Conservation (phyloP, 2,888 invertebrate genomes). For the Leptopterna dolabrata region DNA sequence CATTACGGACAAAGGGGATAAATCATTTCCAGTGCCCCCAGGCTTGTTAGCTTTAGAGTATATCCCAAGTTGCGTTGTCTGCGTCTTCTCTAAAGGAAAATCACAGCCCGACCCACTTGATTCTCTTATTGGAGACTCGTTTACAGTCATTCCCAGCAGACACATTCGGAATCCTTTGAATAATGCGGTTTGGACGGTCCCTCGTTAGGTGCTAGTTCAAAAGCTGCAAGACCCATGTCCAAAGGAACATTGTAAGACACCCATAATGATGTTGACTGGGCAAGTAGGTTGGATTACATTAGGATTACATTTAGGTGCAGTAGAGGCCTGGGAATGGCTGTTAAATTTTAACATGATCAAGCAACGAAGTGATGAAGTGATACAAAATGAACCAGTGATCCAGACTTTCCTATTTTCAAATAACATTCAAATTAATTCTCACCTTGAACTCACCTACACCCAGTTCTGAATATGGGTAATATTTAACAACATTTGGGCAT, state of each 20-base stretch:
- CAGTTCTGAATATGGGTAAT: too few relatives aligned
- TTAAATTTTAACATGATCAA: background rate
- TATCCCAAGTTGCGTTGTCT: background rate
- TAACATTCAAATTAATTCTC: too few relatives aligned
- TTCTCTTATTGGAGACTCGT: background rate
- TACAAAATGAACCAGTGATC: too few relatives aligned
- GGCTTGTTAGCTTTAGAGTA: conserved; percentile 36
- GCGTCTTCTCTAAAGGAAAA: background rate
- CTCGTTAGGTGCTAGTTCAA: conserved; percentile 12
- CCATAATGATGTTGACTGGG: background rate
- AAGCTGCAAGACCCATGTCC: background rate
- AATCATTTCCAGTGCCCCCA: conserved; percentile 29
- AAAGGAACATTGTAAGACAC: background rate
- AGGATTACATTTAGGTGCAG: background rate
- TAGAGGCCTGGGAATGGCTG: background rate
- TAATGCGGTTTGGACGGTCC: background rate
- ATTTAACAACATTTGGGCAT: too few relatives aligned
- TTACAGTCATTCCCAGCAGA: background rate
- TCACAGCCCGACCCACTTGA: background rate
- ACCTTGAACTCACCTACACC: too few relatives aligned
- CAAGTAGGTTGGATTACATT: background rate
- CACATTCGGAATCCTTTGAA: background rate
- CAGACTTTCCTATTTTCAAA: too few relatives aligned
- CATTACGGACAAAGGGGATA: conserved; percentile 43
- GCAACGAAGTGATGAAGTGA: too few relatives aligned